phyloP scores from a whole-genome alignment of 1,140 invertebrate genomes.

The Pachypsylla venusta region DNA sequence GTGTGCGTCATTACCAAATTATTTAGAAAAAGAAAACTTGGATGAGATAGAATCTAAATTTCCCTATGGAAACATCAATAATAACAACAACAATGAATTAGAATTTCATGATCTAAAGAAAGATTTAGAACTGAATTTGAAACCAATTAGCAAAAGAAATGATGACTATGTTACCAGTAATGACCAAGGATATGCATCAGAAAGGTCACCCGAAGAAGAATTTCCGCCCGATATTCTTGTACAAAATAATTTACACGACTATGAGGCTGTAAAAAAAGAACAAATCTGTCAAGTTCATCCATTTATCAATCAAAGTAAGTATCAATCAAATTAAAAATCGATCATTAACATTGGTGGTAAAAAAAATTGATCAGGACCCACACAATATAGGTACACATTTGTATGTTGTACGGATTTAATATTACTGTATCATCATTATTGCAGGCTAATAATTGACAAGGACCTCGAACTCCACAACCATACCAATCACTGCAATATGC shows the following conservation, averaged over 20 bases:
- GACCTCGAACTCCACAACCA: no score
- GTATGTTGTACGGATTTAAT: no score
- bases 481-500: no score
- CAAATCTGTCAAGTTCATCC: conserved; percentile 40
- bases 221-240: conserved; percentile 46
- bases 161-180: not conserved
- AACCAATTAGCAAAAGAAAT: conserved; percentile 8
- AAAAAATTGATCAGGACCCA: no score
- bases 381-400: no score
- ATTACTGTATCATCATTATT: no score
- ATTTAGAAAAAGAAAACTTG: conserved; percentile 38
- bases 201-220: conserved; percentile 59
- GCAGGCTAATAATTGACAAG: no score
- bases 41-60: conserved; percentile 32
- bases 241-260: conserved; percentile 15
- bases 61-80: conserved; percentile 34
- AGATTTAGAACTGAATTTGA: conserved; percentile 18
- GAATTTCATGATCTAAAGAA: conserved; percentile 22
- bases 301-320: conserved; percentile 45
- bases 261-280: not conserved
- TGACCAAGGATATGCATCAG: conserved; percentile 59
- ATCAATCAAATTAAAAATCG: no score
- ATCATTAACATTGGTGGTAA: no score
- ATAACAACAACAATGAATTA: conserved; percentile 45
- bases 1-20: conserved; percentile 51